These are phyloP conservation scores for Apodemia mormo DNA, from an alignment of 2,888 invertebrate genomes.

Conservation along the genomic window DNA sequence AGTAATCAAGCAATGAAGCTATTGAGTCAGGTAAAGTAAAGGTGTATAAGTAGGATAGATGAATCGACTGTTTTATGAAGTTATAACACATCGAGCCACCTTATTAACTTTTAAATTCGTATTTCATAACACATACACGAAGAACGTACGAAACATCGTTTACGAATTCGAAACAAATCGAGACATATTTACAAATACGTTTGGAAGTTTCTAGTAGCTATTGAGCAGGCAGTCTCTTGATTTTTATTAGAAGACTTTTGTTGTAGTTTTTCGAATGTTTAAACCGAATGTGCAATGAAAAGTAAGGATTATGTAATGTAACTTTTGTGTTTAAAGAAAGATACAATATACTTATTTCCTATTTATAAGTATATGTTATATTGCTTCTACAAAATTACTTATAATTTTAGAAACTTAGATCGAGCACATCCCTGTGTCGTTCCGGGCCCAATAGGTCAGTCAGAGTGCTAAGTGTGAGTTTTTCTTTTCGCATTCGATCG, in stretches of 20 bases:
- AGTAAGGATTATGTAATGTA: too few relatives aligned
- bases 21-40: too few relatives aligned
- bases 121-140: slow-evolving; percentile 5
- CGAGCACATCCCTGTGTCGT: too few relatives aligned
- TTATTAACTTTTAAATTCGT: slow-evolving; percentile 12
- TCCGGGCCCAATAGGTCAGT: too few relatives aligned
- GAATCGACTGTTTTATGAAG: background rate
- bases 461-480: too few relatives aligned
- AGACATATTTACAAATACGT: slow-evolving; percentile 8
- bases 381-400: too few relatives aligned
- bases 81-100: background rate
- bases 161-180: slow-evolving; percentile 14
- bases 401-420: too few relatives aligned
- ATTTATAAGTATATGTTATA: too few relatives aligned
- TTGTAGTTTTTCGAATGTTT: background rate
- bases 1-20: too few relatives aligned
- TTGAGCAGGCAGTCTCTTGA: background rate
- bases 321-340: too few relatives aligned
- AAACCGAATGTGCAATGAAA: background rate
- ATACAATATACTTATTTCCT: too few relatives aligned
- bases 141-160: background rate
- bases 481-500: too few relatives aligned
- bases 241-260: background rate
- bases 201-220: slow-evolving; percentile 13
- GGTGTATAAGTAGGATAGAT: background rate